These are phyloP conservation scores for Fukomys damarensis DNA, from an alignment of 2,113 vertebrate genomes.

Conservation along the genomic window DNA sequence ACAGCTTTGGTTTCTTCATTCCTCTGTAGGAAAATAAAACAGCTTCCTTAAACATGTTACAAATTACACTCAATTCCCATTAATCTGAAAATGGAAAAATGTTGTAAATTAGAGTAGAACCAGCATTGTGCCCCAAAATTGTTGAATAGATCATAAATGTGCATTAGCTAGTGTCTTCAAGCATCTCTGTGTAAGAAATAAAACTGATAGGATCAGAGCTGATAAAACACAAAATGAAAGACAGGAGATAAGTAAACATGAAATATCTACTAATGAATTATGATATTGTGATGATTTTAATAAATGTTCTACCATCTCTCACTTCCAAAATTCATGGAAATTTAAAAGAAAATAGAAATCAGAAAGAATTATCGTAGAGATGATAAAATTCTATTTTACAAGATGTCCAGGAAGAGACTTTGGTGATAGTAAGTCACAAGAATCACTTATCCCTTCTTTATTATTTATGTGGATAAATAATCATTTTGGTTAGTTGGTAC, in stretches of 20 bases:
- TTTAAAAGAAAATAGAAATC: neutral
- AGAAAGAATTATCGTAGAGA: neutral
- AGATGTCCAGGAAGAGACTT: neutral
- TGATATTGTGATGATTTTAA: neutral
- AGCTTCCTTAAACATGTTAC: neutral
- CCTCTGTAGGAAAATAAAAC: neutral
- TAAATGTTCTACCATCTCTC: neutral
- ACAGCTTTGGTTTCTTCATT: neutral
- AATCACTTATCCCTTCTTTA: neutral
- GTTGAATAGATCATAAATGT: neutral
- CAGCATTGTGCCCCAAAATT: neutral
- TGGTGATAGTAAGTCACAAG: neutral
- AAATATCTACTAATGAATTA: neutral
- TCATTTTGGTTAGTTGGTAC: no score
- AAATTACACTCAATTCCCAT: neutral
- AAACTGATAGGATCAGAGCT: neutral
- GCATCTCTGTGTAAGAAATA: neutral
- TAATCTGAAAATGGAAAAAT: conserved; percentile 1
- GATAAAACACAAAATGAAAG: neutral
- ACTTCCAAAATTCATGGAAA: neutral
- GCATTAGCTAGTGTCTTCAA: neutral
- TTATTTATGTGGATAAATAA: neutral
- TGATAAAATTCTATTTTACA: neutral
- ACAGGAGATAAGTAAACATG: neutral
- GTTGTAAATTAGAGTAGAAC: neutral